Evolutionary conservation across 64 coral and sea anemone genomes (phyloP), one percentile per base, ranked within the genome.

Genomic region (Catalaphyllia jardinei): DNA sequence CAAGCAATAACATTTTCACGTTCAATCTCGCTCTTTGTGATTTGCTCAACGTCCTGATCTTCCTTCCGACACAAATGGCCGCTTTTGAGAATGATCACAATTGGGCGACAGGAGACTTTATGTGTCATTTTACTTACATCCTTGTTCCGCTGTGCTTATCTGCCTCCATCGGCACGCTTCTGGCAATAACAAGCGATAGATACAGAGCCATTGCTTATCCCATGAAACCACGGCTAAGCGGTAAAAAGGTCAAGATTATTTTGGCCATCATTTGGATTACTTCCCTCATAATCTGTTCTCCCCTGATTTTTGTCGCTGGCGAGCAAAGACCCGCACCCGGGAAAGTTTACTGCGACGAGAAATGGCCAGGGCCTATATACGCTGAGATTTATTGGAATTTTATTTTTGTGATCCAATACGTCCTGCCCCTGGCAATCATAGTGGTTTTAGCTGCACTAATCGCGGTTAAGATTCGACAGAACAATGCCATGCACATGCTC

Each of bases 51-150:
- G 76, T 98, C 17, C 57, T 95, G 24, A 92, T 98, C 24, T 98
- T 84, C 63, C 52, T 98, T 16, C 96, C 96, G 28, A 92, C 96
- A 0, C 96, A 98, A 88, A 92, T 94, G 93, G 96, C 96, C 8
- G 96, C 96, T 18, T 98, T 94, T 72, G 96, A 98, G 71, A 98
- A 98, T 22, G 29, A 94, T 33, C 96, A 98, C 28, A 98, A 90
- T 46, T 98, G 96, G 96, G 90, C 96, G 7, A 75, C 94, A 19
- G 96, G 96, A 33, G 88, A 94, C 54, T 94, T 98, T 27, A 89
- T 94, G 27, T 98, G 96, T 15, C 96, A 75, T 19, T 50, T 98
- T n/a, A 87, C 90, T 0, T 98, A 98, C 4, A 92, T 86, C 35
- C 92, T 95, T 4, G 91, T 98, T 73, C 93, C 96, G 12, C 86